phyloP scores from a whole-genome alignment of 2,888 invertebrate genomes.

The Sphaerophoria taeniata region DNA sequence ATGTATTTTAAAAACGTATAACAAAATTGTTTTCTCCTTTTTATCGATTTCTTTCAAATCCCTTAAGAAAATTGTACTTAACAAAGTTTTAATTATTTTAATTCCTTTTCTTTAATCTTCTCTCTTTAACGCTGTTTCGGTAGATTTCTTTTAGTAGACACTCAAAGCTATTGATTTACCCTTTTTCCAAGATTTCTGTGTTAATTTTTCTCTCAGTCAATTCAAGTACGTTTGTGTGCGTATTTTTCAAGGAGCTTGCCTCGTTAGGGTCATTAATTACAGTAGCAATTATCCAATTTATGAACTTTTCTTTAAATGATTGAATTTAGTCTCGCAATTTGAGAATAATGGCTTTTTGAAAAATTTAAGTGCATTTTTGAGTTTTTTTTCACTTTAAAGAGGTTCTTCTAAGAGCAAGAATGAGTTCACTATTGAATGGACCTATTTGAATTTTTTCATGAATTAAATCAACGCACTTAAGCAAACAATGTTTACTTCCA shows the following conservation, averaged over 20 bases:
- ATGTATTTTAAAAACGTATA: background rate
- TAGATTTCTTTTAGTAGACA: background rate
- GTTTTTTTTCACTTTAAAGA: no score
- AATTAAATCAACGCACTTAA: no score
- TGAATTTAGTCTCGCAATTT: background rate
- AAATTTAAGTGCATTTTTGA: background rate
- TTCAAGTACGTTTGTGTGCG: background rate
- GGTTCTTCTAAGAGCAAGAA: no score
- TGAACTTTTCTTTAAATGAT: conserved; percentile 29
- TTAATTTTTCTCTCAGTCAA: background rate
- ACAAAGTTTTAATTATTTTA: background rate
- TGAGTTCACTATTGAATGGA: no score
- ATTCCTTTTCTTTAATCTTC: background rate
- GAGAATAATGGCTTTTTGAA: background rate
- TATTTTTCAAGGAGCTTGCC: conserved; percentile 18
- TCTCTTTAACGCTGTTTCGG: background rate
- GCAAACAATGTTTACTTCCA: no score
- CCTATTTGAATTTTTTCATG: no score
- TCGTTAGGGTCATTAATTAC: conserved; percentile 53
- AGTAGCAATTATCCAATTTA: conserved; percentile 57
- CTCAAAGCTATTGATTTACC: conserved; percentile 12
- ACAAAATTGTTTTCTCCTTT: background rate
- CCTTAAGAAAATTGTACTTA: background rate
- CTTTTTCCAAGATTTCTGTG: background rate
- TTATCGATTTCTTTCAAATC: background rate